Conservation (phyloP, 2,113 vertebrate genomes). For the Pseudopodoces humilis region DNA sequence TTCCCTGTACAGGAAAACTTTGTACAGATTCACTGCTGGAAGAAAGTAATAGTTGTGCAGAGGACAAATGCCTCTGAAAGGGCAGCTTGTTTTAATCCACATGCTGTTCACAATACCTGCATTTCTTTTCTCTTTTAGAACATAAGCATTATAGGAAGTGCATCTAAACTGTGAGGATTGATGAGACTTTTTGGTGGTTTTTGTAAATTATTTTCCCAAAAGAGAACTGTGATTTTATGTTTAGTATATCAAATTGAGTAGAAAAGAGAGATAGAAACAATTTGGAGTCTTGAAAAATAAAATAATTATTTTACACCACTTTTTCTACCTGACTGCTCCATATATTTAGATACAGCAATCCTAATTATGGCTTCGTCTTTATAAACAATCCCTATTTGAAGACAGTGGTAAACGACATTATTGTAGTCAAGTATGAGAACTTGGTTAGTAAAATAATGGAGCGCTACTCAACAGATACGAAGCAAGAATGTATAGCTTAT, state of each 20-base stretch:
- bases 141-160: neutral
- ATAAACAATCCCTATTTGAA: neutral
- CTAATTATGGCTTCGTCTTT: neutral
- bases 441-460: neutral
- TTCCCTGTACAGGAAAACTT: slow-evolving; percentile 45
- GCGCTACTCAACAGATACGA: neutral
- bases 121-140: neutral
- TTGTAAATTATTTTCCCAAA: neutral
- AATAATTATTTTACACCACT: neutral
- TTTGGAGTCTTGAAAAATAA: neutral
- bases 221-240: neutral
- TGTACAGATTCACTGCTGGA: slow-evolving; percentile 23
- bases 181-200: neutral
- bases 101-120: neutral
- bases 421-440: neutral
- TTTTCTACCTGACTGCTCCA: neutral
- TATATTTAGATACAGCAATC: neutral
- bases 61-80: slow-evolving; percentile 19
- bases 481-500: neutral
- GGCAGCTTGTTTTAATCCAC: neutral
- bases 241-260: neutral
- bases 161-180: neutral
- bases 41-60: slow-evolving; percentile 20
- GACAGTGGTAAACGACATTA: neutral
- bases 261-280: neutral